These are phyloP conservation scores for Isurus oxyrinchus DNA, from an alignment of 2,113 vertebrate genomes.

Conservation along the genomic window DNA sequence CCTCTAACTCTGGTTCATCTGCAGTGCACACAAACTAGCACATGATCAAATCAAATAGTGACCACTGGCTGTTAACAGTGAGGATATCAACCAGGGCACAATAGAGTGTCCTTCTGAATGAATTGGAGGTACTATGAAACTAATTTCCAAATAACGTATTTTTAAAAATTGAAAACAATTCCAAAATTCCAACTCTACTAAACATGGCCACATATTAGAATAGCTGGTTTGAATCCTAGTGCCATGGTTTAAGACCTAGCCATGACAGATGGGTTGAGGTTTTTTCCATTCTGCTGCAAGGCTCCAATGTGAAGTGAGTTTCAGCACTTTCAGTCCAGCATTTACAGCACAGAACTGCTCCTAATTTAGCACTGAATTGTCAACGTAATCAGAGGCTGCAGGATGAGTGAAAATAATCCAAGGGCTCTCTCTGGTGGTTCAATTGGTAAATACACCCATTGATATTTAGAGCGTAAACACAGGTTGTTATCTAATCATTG, in stretches of 20 bases:
- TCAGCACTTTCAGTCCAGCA: neutral
- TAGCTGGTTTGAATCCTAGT: neutral
- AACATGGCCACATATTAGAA: neutral
- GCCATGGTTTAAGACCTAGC: neutral
- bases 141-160: too few relatives aligned
- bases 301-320: too few relatives aligned
- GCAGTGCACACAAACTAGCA: neutral
- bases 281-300: neutral
- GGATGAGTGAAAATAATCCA: neutral
- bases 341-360: neutral
- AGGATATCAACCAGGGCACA: too few relatives aligned
- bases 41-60: neutral
- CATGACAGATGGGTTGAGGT: neutral
- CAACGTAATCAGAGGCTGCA: neutral
- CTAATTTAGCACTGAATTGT: too few relatives aligned
- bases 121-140: too few relatives aligned
- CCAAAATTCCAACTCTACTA: neutral
- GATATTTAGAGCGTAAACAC: neutral
- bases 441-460: neutral
- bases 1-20: neutral
- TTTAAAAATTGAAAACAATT: neutral
- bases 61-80: neutral
- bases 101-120: too few relatives aligned
- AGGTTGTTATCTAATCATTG: neutral
- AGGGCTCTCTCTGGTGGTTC: neutral